phyloP scores from a whole-genome alignment of 2,797 vertebrate genomes.

The Vireo griseus region DNA sequence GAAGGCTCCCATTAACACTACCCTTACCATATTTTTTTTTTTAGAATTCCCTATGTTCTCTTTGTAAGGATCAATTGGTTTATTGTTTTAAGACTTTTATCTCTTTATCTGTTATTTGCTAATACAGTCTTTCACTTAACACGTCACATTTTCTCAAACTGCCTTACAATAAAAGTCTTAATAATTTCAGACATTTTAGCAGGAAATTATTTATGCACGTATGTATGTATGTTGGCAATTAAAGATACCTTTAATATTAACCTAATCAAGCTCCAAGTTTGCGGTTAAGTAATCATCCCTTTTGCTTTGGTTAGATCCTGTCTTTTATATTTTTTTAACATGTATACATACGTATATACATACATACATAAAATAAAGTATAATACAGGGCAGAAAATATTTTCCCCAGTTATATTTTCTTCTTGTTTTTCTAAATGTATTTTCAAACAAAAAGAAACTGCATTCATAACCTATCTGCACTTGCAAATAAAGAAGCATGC shows the following conservation, averaged over 20 bases:
- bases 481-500: not conserved
- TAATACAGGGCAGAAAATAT: not conserved
- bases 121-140: not conserved
- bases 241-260: constrained; percentile 43
- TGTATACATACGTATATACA: not conserved
- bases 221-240: constrained; percentile 12
- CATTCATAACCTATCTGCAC: not conserved
- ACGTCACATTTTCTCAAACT: not conserved
- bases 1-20: not conserved
- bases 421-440: not conserved
- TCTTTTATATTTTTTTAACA: not conserved
- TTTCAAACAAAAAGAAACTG: not conserved
- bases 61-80: not conserved
- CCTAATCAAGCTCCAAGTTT: constrained; percentile 39
- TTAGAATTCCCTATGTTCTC: not conserved
- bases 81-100: not conserved
- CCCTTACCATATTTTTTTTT: not conserved
- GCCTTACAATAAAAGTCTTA: not conserved
- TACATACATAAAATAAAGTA: not conserved
- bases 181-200: constrained; percentile 33
- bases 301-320: not conserved
- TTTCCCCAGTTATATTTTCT: not conserved
- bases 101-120: not conserved
- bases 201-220: constrained; percentile 18
- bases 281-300: constrained; percentile 25